These are phyloP conservation scores for Drosophila bipectinata DNA, from an alignment of 1,140 invertebrate species.

Conservation along the genomic window DNA sequence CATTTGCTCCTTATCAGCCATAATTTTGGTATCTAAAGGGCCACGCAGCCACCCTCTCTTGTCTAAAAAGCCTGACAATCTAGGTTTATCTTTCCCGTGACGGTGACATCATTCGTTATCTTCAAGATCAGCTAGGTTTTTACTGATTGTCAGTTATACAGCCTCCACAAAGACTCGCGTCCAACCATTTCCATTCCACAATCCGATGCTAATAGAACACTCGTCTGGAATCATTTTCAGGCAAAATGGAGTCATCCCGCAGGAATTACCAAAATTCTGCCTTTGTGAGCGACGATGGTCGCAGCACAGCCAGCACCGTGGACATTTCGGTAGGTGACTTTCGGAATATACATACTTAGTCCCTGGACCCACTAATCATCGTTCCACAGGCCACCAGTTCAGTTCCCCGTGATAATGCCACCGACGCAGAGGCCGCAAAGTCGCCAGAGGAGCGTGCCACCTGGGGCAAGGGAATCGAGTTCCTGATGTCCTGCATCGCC, in stretches of 20 bases:
- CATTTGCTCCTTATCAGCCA: conserved; percentile 3
- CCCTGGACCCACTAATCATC: conserved; percentile 52
- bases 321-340: conserved; percentile 59
- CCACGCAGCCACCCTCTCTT: conserved; percentile 2
- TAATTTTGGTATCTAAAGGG: conserved; percentile 36
- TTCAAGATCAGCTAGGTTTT: conserved; percentile 21
- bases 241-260: conserved; percentile 59
- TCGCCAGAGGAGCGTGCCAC: conserved; percentile 85
- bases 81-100: conserved; percentile 40
- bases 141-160: conserved; percentile 75
- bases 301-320: conserved; percentile 68
- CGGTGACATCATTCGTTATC: conserved; percentile 52
- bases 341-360: conserved; percentile 9
- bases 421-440: conserved; percentile 45
- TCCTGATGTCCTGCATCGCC: conserved; percentile 92
- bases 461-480: conserved; percentile 92
- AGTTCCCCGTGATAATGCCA: conserved; percentile 13
- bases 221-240: conserved; percentile 7
- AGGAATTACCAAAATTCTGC: conserved; percentile 60
- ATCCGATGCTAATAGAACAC: conserved; percentile 36
- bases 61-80: conserved; percentile 3
- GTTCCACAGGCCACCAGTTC: conserved; percentile 38
- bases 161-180: conserved; percentile 22
- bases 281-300: conserved; percentile 78
- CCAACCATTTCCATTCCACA: conserved; percentile 31